Base-by-base conservation (phyloP, 2,113 vertebrate genomes). In the Rhagologus leucostigma region DNA sequence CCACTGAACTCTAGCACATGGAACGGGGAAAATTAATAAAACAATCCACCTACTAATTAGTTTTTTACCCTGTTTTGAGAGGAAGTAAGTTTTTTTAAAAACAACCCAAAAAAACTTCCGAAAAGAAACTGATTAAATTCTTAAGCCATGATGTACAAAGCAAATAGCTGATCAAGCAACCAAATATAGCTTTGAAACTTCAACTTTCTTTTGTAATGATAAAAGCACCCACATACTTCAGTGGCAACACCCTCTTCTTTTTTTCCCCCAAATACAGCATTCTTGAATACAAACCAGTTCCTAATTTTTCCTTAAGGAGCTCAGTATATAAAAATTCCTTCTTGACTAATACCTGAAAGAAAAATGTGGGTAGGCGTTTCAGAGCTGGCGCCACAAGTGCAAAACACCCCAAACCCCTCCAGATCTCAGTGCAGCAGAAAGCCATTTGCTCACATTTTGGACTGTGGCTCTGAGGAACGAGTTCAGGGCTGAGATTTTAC, bases 51-150 rank as follows among this genome's bases (percentile, higher is more conserved):
- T 35, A 49, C 23, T 6, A 21, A 17, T 57, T 42, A 32, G 13
- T 59, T 26, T 74, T 59, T 76, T 55, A 27, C 46, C 49, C 77
- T 64, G 29, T 67, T 89, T 69, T 73, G n/a, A 84, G 76, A 94
- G 85, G 91, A 94, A 76, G 65, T 42, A 42, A 42, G 41, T 42
- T 70, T 35, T 68, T 41, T 21, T 2, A 42, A 64, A 84, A 69
- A 39, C 5, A 55, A 41, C 27, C 74, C 37, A 33, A 90, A 11
- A 87, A 64, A 59, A 26, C 60, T 91, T 81, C 64, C 3, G 1
- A 79, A 46, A 94, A 96, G 95, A 97, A 97, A 74, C 92, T 75
- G 94, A 90, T 94, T 62, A 93, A 87, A 96, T 97, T 94, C 95
- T 89, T 96, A 69, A 91, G 55, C 26, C n/a, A 52, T 94, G 89